Conservation (phyloP, 1,140 invertebrate genomes). For the Cotesia vestalis region DNA sequence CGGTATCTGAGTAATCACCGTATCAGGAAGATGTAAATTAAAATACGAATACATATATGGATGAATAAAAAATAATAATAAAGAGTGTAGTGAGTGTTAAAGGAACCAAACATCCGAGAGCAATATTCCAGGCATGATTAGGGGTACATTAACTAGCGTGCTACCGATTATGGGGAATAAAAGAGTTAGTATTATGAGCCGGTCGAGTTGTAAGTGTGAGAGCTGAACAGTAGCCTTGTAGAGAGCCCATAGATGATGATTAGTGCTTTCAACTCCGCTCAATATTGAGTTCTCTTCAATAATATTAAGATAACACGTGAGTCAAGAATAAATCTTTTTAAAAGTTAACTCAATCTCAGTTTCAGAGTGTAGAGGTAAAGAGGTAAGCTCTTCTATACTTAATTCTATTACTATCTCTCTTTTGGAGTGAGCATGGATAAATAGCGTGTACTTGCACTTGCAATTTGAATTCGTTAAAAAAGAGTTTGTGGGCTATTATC, state of each 20-base stretch:
- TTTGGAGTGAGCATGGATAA: constrained; percentile 35
- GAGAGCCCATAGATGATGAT: constrained; percentile 57
- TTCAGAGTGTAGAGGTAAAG: too few species aligned
- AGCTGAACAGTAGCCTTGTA: background rate
- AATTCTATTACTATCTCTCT: too few species aligned
- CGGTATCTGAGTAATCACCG: too few species aligned
- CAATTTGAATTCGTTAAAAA: constrained; percentile 58
- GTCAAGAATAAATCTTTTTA: too few species aligned
- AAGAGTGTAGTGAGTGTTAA: constrained; percentile 15
- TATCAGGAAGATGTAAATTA: too few species aligned
- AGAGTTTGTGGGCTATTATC: too few species aligned
- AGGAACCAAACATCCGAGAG: constrained; percentile 35
- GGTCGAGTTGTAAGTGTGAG: too few species aligned
- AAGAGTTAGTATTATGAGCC: too few species aligned
- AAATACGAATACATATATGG: background rate
- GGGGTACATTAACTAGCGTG: constrained; percentile 49
- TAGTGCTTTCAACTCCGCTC: constrained; percentile 51
- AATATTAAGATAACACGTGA: constrained; percentile 48
- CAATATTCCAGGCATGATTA: constrained; percentile 56
- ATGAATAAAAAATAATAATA: constrained; percentile 42
- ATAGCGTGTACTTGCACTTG: constrained; percentile 48
- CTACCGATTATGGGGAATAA: too few species aligned
- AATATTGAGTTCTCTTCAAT: constrained; percentile 21
- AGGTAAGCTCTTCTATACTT: too few species aligned
- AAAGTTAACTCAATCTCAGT: constrained; percentile 32